Percentiles rank a stretch among this genome's conserved stretches.
These are phyloP conservation scores for Philereme vetulata DNA, from an alignment of 2,888 invertebrate genomes.

Conservation along the genomic window DNA sequence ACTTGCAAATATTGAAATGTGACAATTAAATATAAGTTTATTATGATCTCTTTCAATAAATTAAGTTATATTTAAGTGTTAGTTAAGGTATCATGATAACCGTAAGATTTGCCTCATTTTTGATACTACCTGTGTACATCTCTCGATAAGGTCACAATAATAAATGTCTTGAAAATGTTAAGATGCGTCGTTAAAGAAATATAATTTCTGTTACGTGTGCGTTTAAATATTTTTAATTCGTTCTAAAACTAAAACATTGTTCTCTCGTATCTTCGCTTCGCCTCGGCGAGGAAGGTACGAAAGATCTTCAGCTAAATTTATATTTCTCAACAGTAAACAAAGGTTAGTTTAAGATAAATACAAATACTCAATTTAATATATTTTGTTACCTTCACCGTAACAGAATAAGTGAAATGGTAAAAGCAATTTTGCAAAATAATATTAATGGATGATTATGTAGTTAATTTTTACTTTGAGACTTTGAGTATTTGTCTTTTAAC, in stretches of 20 bases:
- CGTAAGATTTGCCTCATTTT: slow-evolving; percentile 34
- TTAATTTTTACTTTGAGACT: slow-evolving; percentile 45
- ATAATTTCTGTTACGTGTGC: slow-evolving; percentile 58
- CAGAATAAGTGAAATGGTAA: slow-evolving; percentile 36
- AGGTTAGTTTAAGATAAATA: slow-evolving; percentile 65
- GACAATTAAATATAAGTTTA: slow-evolving; percentile 79
- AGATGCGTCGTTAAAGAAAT: slow-evolving; percentile 55
- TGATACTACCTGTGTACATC: slow-evolving; percentile 37
- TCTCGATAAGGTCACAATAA: slow-evolving; percentile 50
- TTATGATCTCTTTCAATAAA: slow-evolving; percentile 82
- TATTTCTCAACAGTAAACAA: slow-evolving; percentile 31
- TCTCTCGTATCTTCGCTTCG: slow-evolving; percentile 49
- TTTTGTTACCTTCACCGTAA: slow-evolving; percentile 58
- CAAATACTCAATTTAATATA: slow-evolving; percentile 75
- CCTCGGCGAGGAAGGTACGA: slow-evolving; percentile 47
- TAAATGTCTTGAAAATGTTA: slow-evolving; percentile 55
- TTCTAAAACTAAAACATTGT: slow-evolving; percentile 40
- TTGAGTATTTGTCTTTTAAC: slow-evolving; percentile 80
- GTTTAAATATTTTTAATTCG: slow-evolving; percentile 59
- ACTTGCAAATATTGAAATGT: slow-evolving; percentile 65
- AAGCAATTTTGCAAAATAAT: slow-evolving; percentile 47
- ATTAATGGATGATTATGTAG: slow-evolving; percentile 45
- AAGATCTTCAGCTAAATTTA: slow-evolving; percentile 32
- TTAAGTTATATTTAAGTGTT: slow-evolving; percentile 68
- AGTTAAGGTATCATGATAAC: slow-evolving; percentile 34